A percentile compares a stretch with the other conserved stretches of the same genome.
phyloP scores from a whole-genome alignment of 2,113 vertebrate genomes.

The Lates calcarifer region DNA sequence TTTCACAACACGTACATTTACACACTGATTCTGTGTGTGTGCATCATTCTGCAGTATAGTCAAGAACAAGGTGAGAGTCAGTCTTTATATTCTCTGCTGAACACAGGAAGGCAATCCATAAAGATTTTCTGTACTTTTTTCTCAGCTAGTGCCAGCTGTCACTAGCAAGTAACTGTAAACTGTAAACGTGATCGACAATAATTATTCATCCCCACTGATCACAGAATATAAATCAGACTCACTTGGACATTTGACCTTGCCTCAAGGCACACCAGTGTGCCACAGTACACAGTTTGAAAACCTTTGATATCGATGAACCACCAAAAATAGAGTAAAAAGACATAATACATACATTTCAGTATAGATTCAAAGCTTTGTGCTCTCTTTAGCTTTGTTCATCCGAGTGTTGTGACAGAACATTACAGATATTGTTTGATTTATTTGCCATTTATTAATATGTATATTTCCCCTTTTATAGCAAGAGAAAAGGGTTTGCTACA shows the following conservation, averaged over 20 bases:
- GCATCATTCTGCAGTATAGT: background rate
- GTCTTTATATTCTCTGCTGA: slow-evolving; percentile 18
- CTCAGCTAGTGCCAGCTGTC: slow-evolving; percentile 24
- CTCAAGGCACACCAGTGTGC: slow-evolving; percentile 8
- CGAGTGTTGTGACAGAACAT: background rate
- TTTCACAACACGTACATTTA: background rate
- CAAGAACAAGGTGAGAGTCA: slow-evolving; percentile 24
- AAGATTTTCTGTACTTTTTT: slow-evolving; percentile 16
- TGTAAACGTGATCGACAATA: slow-evolving; percentile 33
- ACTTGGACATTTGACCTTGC: slow-evolving; percentile 50
- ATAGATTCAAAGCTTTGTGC: background rate
- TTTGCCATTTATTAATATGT: background rate
- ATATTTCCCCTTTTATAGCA: background rate
- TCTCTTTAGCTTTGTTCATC: background rate
- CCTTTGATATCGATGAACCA: slow-evolving; percentile 8
- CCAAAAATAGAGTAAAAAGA: background rate
- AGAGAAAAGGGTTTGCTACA: background rate
- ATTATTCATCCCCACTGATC: slow-evolving; percentile 43
- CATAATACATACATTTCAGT: background rate
- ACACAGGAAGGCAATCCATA: slow-evolving; percentile 11
- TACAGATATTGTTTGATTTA: background rate
- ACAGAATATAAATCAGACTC: slow-evolving; percentile 40
- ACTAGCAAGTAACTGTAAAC: slow-evolving; percentile 22
- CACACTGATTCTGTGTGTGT: background rate
- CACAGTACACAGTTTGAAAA: background rate